Base-by-base conservation (phyloP, 2,797 vertebrate species). In the Spinus olivaceus region DNA sequence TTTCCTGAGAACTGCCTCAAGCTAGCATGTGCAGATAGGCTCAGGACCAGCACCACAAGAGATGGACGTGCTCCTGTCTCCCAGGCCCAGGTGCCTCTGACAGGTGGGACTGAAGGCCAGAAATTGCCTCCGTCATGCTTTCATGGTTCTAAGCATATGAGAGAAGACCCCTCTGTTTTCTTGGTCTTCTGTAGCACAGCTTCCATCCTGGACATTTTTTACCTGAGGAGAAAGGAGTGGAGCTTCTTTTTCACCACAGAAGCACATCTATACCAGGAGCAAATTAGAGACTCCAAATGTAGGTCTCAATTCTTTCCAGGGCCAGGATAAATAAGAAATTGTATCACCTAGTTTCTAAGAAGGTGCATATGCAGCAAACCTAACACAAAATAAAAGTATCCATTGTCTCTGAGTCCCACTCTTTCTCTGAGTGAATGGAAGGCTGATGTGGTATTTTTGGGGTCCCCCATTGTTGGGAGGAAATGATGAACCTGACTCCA, bases 381-480 rank as follows among this genome's bases (percentile, higher is more conserved):
- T 53, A 30, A 23, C 37, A 37, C 6, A 56, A 60, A 69, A 30
- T 1, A 28, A 41, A 57, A 44, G 25, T 7, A 49, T 27, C 37
- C 0, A 0, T 9, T 81, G 8, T 27, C 19, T 51, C 37, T 44
- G 33, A 16, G 64, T 65, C 19, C 30, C 42, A 13, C 59, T 37
- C 18, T 49, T 54, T 18, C 12, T 21, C 56, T 51, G 57, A 60
- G 53, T 44, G 57, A 60, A 33, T 11, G 46, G 49, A 66, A 25
- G 6, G 24, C 17, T 54, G 30, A 30, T 22, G 20, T 9, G 51
- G 51, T 54, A n/a, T n/a, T n/a, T 54, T 54, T 5, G 13, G 51
- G 30, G 30, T 54, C 30, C 20, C 30, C 51, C 5, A 2, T n/a
- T 0, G 0, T 21, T 54, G 30, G 20, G 51, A 54, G 32, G 20